Percentiles rank a stretch among this genome's conserved stretches.
phyloP scores from a whole-genome alignment of 64 coral and sea anemone species.

The Montipora efflorescens region DNA sequence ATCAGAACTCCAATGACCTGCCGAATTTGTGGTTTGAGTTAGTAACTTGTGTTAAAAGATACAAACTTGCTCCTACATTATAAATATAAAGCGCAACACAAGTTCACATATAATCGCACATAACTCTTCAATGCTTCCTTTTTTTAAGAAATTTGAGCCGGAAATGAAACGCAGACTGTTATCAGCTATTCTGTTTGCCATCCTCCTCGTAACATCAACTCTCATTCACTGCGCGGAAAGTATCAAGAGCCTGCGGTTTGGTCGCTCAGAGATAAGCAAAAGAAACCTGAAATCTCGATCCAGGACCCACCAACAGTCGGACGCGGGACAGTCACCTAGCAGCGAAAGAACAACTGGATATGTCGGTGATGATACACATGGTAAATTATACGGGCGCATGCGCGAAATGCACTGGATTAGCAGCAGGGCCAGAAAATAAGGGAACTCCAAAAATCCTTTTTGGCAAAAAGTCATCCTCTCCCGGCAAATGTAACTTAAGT shows the following conservation, averaged over 20 bases:
- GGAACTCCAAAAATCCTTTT: too few species aligned
- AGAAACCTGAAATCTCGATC: neutral
- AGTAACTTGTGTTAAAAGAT: too few species aligned
- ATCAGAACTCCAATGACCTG: too few species aligned
- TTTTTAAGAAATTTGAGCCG: neutral
- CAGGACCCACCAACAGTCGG: neutral
- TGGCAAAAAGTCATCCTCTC: too few species aligned
- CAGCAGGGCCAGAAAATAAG: too few species aligned
- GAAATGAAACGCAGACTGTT: conserved; percentile 14
- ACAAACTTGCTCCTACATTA: too few species aligned
- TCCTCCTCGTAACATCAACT: neutral
- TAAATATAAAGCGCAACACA: too few species aligned
- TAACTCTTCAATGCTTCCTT: neutral
- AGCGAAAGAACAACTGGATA: neutral
- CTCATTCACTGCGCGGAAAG: conserved; percentile 3
- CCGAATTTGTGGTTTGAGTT: too few species aligned
- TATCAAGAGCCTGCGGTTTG: neutral
- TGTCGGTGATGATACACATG: neutral
- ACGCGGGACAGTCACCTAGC: neutral
- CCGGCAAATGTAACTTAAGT: too few species aligned
- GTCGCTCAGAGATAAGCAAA: neutral
- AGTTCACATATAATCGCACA: too few species aligned
- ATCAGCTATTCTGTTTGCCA: neutral
- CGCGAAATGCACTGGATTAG: too few species aligned
- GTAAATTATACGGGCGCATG: neutral